Conservation (phyloP, 2,888 invertebrate species). For the Acanthosepion esculentum region DNA sequence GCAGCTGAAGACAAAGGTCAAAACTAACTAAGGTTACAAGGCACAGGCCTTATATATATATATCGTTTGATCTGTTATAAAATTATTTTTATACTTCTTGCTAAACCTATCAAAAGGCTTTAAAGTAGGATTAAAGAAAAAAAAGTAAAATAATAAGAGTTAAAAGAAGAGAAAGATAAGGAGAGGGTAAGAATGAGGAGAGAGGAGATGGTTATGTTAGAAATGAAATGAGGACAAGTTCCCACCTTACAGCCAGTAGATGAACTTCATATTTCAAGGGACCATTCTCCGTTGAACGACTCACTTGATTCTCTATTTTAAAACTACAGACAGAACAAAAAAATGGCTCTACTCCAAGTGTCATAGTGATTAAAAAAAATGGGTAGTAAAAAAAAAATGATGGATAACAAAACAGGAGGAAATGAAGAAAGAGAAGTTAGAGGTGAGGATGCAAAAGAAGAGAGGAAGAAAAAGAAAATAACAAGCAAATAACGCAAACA, state of each 20-base stretch:
- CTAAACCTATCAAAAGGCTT: not conserved
- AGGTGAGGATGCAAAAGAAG: not conserved
- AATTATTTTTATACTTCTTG: not conserved
- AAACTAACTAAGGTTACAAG: not conserved
- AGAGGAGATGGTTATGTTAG: not conserved
- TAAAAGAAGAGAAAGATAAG: not conserved
- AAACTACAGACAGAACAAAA: conserved; percentile 33
- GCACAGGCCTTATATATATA: not conserved
- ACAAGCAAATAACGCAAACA: no score
- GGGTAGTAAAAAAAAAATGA: not conserved
- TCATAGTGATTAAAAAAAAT: not conserved
- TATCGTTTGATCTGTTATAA: not conserved
- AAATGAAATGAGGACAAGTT: conserved; percentile 33
- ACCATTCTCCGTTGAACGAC: conserved; percentile 13
- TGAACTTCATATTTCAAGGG: conserved; percentile 22
- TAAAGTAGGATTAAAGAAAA: not conserved
- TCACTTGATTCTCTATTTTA: conserved; percentile 33
- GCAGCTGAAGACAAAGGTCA: not conserved
- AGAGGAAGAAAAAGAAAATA: not conserved
- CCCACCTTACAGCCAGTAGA: conserved; percentile 33
- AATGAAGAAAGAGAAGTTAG: not conserved
- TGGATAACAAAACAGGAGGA: not conserved
- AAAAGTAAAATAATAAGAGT: not conserved
- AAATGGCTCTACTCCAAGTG: conserved; percentile 33
- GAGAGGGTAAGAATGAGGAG: not conserved